A percentile compares a stretch with the other conserved stretches of the same genome.
Conservation (phyloP, 2,888 invertebrate species). For the Lamellibrachia satsuma region DNA sequence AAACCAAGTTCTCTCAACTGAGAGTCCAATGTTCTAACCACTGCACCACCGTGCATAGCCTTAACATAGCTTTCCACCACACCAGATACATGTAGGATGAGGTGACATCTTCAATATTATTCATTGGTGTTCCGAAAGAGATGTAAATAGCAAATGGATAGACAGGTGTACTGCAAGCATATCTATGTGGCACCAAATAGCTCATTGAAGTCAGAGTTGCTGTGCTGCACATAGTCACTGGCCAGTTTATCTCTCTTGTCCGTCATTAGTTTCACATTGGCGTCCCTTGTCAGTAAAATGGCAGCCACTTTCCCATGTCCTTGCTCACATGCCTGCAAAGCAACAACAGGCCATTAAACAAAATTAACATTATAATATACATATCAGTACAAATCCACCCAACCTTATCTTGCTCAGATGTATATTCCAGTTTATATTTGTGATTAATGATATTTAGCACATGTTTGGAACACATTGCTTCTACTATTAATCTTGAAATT, state of each 20-base stretch:
- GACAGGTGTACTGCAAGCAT: not conserved
- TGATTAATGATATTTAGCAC: too few relatives aligned
- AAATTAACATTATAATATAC: not conserved
- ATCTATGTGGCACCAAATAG: not conserved
- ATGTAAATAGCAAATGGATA: not conserved
- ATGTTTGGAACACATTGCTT: too few relatives aligned
- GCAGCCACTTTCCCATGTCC: slow-evolving; percentile 19
- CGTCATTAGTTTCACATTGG: not conserved
- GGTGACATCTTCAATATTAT: not conserved
- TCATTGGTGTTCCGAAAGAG: not conserved
- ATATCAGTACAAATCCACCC: not conserved
- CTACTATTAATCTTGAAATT: too few relatives aligned
- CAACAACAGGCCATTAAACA: not conserved
- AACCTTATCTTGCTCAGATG: too few relatives aligned
- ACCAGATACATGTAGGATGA: not conserved
- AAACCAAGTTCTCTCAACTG: too few relatives aligned
- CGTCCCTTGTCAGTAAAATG: slow-evolving; percentile 23
- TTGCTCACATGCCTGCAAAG: slow-evolving; percentile 27
- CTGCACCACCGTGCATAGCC: not conserved
- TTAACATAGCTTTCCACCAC: not conserved
- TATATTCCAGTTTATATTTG: too few relatives aligned
- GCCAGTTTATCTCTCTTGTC: slow-evolving; percentile 22
- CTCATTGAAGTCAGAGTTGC: not conserved
- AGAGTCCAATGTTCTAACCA: too few relatives aligned
- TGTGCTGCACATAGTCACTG: slow-evolving; percentile 14